Conservation (phyloP, 1,140 invertebrate species). For the Lasioglossum baleicum region DNA sequence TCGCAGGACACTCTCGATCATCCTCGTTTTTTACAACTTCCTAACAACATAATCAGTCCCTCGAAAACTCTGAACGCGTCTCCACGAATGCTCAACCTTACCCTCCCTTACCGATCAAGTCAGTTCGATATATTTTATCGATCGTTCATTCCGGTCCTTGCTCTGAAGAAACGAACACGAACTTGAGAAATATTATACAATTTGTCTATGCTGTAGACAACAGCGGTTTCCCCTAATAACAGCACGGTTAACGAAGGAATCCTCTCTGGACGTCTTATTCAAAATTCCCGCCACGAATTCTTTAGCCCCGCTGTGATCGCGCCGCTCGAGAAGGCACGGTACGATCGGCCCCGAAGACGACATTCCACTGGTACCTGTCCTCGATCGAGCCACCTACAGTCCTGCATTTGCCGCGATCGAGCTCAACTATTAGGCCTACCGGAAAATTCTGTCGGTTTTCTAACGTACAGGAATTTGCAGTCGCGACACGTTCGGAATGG, state of each 20-base stretch:
- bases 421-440: constrained; percentile 63
- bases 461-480: no score
- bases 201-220: no score
- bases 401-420: constrained; percentile 55
- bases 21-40: neutral
- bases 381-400: constrained; percentile 66
- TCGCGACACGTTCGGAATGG: no score
- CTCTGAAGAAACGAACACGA: neutral
- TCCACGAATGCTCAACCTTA: no score
- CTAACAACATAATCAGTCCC: no score
- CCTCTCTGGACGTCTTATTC: neutral
- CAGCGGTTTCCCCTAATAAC: no score
- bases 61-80: no score
- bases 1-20: neutral
- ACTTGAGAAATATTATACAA: neutral
- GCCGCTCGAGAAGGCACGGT: constrained; percentile 34
- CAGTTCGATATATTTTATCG: no score
- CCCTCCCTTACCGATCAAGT: no score
- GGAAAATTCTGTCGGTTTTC: no score
- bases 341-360: constrained; percentile 67
- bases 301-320: neutral
- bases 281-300: neutral
- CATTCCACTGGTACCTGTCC: constrained; percentile 75
- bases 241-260: neutral
- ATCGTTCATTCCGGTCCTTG: no score